Conservation (phyloP, 2,113 vertebrate genomes). For the Sturnira hondurensis region DNA sequence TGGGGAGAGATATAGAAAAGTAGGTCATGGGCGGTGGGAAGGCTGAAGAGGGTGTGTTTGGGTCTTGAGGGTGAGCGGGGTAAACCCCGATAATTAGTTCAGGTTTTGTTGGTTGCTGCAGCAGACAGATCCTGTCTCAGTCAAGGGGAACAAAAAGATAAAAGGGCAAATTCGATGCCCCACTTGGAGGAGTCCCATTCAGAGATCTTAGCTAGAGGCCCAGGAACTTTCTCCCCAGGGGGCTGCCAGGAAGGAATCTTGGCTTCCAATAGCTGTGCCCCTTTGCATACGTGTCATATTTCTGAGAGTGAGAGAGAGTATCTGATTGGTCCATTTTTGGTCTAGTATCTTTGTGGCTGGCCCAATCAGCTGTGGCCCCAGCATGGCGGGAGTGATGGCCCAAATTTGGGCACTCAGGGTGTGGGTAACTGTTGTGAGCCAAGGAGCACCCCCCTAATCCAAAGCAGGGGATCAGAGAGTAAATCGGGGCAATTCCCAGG, state of each 20-base stretch:
- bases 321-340: background rate
- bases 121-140: background rate
- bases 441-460: background rate
- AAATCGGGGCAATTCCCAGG: background rate
- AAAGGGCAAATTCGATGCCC: background rate
- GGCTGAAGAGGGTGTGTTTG: background rate
- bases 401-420: background rate
- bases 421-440: background rate
- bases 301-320: background rate
- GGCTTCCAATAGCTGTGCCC: background rate
- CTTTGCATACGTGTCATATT: background rate
- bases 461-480: background rate
- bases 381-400: background rate
- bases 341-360: background rate
- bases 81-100: background rate
- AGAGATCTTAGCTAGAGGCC: background rate
- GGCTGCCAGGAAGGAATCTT: background rate
- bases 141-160: background rate
- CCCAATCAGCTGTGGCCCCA: background rate
- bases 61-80: background rate
- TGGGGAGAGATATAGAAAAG: background rate
- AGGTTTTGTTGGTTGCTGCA: background rate
- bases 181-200: background rate
- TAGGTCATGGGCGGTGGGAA: too few species aligned
- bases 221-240: background rate